A percentile compares a stretch with the other conserved stretches of the same genome.
Conservation (phyloP, 35 echinoderm and acorn worm genomes). For the Hemicentrotus pulcherrimus region DNA sequence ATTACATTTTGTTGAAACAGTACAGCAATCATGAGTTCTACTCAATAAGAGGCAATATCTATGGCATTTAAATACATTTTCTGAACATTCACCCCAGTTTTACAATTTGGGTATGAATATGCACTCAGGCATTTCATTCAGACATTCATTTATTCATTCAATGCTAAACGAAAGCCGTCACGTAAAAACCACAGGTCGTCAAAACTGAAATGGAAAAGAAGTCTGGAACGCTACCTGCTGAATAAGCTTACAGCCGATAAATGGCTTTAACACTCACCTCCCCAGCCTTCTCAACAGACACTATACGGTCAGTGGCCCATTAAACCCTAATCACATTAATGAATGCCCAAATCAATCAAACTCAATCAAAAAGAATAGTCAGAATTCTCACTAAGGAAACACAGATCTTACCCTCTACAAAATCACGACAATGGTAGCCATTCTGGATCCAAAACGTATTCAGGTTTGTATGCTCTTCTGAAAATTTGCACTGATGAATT, state of each 20-base stretch:
- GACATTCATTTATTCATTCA: not conserved
- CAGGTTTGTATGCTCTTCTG: not conserved
- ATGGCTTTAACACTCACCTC: not conserved
- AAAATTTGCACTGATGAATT: not conserved
- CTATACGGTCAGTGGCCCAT: not conserved
- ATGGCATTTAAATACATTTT: not conserved
- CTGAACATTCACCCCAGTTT: not conserved
- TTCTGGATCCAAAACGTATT: not conserved
- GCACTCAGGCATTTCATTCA: not conserved
- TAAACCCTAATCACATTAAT: slow-evolving; percentile 13
- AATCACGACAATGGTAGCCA: not conserved
- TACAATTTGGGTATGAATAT: not conserved
- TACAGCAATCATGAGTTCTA: no score
- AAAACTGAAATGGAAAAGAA: not conserved
- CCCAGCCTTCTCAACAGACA: not conserved
- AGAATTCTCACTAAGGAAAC: not conserved
- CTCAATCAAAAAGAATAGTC: not conserved
- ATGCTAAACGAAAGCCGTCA: not conserved
- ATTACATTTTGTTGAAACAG: no score
- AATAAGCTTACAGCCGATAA: not conserved
- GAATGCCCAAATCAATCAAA: slow-evolving; percentile 1
- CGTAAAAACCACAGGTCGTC: not conserved
- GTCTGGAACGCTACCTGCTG: not conserved
- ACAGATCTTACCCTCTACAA: not conserved
- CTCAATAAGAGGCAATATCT: no score